A percentile compares a stretch with the other conserved stretches of the same genome.
phyloP scores from a whole-genome alignment of 1,140 invertebrate genomes.

The Drosophila nigrodunni region DNA sequence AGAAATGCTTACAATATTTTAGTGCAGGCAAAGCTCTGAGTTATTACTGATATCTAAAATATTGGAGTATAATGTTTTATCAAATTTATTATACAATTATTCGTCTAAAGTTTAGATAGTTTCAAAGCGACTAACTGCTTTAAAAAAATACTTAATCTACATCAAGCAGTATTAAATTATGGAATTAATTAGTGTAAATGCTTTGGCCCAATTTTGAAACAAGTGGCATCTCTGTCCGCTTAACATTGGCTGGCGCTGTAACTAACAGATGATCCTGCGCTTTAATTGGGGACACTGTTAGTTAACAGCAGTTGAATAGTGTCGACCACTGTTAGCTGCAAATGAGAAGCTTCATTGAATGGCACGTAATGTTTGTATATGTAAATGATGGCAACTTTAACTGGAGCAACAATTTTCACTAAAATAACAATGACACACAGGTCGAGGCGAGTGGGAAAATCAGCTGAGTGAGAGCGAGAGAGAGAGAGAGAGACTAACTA shows the following conservation, averaged over 20 bases:
- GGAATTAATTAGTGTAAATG: too few species aligned
- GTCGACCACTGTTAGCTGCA: neutral
- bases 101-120: too few species aligned
- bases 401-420: conserved; percentile 49
- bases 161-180: too few species aligned
- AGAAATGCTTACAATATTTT: neutral
- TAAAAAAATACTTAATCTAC: too few species aligned
- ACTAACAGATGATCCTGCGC: too few species aligned
- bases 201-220: too few species aligned
- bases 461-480: conserved; percentile 36
- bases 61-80: too few species aligned
- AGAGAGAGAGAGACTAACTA: conserved; percentile 27
- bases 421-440: conserved; percentile 63
- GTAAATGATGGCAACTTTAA: conserved; percentile 43
- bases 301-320: conserved; percentile 2
- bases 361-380: conserved; percentile 30
- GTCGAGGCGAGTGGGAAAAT: conserved; percentile 58
- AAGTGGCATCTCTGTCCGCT: too few species aligned
- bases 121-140: too few species aligned
- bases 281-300: neutral
- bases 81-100: too few species aligned
- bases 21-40: neutral
- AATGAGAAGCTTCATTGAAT: conserved; percentile 11
- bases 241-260: too few species aligned
- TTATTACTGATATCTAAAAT: neutral